Base-by-base conservation (phyloP, 2,888 invertebrate genomes). In the Psylliodes chrysocephalus region DNA sequence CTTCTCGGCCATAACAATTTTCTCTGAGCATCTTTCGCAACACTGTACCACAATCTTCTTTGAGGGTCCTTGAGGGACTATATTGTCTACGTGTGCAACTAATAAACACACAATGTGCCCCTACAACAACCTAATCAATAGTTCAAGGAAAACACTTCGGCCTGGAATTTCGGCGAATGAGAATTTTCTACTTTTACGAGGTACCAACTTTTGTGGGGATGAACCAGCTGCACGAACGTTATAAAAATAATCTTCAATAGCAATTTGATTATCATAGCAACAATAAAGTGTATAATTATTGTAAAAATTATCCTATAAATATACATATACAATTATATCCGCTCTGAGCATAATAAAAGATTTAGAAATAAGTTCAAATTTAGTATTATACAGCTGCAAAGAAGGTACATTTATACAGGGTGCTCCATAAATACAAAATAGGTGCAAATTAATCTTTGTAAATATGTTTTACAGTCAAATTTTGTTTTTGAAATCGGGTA, bases 1-100 rank as follows among this genome's bases (percentile, higher is more conserved):
- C 40, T 51, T 56, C 17, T 42, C 28, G 70, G 63, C 74, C 73
- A 77, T 73, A 75, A 75, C 75, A 74, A 75, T 78, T 75, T 75
- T 72, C 74, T 74, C 71, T 71, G 67, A 56, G 62, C 51, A 52
- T 62, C 64, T 64, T 64, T 66, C 64, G 60, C 63, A 64, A 60
- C 64, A 63, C 53, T 51, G 63, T 61, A 71, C 74, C 73, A 76
- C 78, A 78, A 79, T 79, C 78, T 78, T 78, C 75, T 66, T 68
- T 73, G 73, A 79, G 77, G 76, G 77, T 73, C 71, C 79, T 74
- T 76, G 55, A 53, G 78, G 76, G 78, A 77, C 77, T 42, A 60
- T 75, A 79, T 79, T 78, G 78, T 78, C 77, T 76, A 68, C 68
- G 63, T 68, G 63, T 61, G 63, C 69, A 74, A 70, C 71, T 71